Evolutionary conservation across 2,888 invertebrate species (phyloP), one percentile per base, ranked within the genome.

Genomic region (Apotomis capreana): DNA sequence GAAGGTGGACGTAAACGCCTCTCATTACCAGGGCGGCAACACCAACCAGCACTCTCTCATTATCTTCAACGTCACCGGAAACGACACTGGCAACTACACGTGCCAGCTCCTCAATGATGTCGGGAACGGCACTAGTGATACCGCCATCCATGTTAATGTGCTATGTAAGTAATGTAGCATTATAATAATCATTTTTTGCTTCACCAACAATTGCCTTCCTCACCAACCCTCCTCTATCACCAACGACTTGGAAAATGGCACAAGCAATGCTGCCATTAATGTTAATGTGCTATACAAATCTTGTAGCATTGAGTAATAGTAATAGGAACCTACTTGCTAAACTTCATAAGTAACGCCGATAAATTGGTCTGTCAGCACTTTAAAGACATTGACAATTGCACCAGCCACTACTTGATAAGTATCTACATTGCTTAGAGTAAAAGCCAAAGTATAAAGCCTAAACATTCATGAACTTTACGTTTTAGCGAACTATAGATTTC

Each of bases 81-180:
- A 94, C 0, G 98, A 98, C 87, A 95, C 96, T 89, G 98, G 98
- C 65, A 95, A 96, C 81, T 99, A 98, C 88, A 95, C 95, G 40
- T 98, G 98, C 83, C 93, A 95, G 74, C 94, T 98, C 61, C 94
- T 95, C 77, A 99, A 99, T 85, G 94, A 94, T 44, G 96, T 98
- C 44, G 98, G 97, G 5, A 94, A 95, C 62, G 95, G 96, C 9
- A 94, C 94, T 76, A 96, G 97, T 9, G 95, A 95, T n/a, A 95
- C 95, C 54, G 94, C 92, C 78, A 95, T 97, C 70, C 94, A 95
- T 79, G 95, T 98, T 68, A 96, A 97, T 84, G 96, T 98, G 8
- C 94, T 96, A 74, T 97, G 98, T 98, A 93, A 96, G 97, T 95
- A 67, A 76, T 72, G 67, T 5, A 59, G 9, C 15, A 44, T 44